phyloP scores from a whole-genome alignment of 2,888 invertebrate species.

The Athalia rosae region DNA sequence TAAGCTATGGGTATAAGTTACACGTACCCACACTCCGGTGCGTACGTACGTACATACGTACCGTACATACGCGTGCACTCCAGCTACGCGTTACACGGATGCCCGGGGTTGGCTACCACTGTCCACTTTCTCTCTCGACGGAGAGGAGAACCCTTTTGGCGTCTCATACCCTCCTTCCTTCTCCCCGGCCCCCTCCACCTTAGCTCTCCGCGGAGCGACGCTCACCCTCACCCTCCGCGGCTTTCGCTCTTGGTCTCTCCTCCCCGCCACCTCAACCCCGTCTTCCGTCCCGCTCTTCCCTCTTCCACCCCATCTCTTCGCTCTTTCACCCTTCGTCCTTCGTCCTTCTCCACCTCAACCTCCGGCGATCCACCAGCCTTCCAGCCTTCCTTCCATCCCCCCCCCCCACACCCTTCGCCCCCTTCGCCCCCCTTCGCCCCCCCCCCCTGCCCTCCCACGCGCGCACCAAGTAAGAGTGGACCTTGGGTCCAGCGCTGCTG shows the following conservation, averaged over 20 bases:
- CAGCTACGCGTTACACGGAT: background rate
- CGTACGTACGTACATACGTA: too few species aligned
- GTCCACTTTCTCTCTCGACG: slow-evolving; percentile 68
- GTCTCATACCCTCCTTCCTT: slow-evolving; percentile 61
- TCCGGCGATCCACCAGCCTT: background rate
- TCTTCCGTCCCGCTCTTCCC: slow-evolving; percentile 54
- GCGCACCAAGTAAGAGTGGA: slow-evolving; percentile 69
- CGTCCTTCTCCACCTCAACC: background rate
- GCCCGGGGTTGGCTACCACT: slow-evolving; percentile 66
- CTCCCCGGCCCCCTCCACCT: slow-evolving; percentile 43
- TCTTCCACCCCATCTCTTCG: slow-evolving; percentile 50
- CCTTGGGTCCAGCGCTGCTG: slow-evolving; percentile 71
- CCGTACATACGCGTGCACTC: too few species aligned
- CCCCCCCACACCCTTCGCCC: slow-evolving; percentile 58
- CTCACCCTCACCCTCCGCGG: slow-evolving; percentile 50
- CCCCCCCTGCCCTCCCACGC: slow-evolving; percentile 49
- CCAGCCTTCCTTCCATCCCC: slow-evolving; percentile 50
- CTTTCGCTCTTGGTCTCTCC: slow-evolving; percentile 51
- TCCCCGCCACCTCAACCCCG: slow-evolving; percentile 55
- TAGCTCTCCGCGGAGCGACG: slow-evolving; percentile 47
- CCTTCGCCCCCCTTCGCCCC: slow-evolving; percentile 52
- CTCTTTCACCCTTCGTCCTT: slow-evolving; percentile 49
- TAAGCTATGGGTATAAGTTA: too few species aligned
- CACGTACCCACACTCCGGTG: background rate
- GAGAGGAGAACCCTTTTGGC: slow-evolving; percentile 68